Base-by-base conservation (phyloP, 1,140 invertebrate species). In the Drosophila parabipectinata region DNA sequence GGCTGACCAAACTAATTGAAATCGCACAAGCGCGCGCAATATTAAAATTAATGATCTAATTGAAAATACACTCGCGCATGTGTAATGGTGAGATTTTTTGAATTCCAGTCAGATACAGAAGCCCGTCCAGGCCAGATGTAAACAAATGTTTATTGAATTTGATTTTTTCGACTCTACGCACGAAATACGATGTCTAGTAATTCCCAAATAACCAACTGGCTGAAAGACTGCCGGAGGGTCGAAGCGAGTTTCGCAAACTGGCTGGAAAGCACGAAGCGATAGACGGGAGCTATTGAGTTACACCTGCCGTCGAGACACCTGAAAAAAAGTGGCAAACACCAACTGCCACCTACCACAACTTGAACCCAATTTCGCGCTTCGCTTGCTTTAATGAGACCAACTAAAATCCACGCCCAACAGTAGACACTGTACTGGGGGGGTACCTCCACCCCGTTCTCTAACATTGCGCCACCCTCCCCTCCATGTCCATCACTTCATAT, bases 41-140 rank as follows among this genome's bases (percentile, higher is more conserved):
- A 75, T 83, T 72, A 75, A 87, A 75, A 79, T 82, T 88, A 82
- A 82, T 87, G 83, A 87, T 87, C 78, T 85, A 87, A 87, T 87
- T 87, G 75, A 88, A 76, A 66, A 72, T 61, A 61, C 68, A 71
- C 56, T 72, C 55, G 58, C 67, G 54, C 52, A 64, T 54, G 57
- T 63, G 56, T 69, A 45, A 48, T 63, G 30, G 39, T 47, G 56
- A 30, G 53, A 66, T 61, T 57, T 55, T 69, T 55, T n/a, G 73
- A 57, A 83, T 79, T 83, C 72, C 51, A 61, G 48, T 37, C 55
- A 41, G 30, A 50, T 34, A 54, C 47, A 58, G 30, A 60, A 18
- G 10, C 37, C 56, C n/a, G 47, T 26, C 26, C 12, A 26, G 26
- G 24, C 26, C 10, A 30, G 56, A 76, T 76, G 72, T 76, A 76